phyloP scores from a whole-genome alignment of 2,888 invertebrate genomes.

The Eupithecia pulchellata region DNA sequence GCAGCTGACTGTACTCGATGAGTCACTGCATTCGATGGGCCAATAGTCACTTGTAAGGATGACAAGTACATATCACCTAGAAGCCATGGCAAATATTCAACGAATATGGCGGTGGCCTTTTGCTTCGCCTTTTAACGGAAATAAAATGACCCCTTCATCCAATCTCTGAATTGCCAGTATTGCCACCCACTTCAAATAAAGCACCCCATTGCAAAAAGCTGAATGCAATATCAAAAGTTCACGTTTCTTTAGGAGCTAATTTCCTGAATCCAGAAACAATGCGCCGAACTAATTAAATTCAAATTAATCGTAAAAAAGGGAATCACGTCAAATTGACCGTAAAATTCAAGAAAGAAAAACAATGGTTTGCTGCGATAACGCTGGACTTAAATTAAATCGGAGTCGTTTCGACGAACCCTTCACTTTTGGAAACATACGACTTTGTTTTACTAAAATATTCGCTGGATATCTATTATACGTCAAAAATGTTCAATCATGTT shows the following conservation, averaged over 20 bases:
- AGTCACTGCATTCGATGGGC: not conserved
- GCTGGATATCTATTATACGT: not conserved
- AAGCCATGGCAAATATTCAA: not conserved
- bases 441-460: constrained; percentile 11
- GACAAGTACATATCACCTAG: not conserved
- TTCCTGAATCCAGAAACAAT: constrained; percentile 57
- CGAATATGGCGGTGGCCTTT: not conserved
- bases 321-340: constrained; percentile 84
- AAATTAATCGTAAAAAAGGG: constrained; percentile 80
- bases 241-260: constrained; percentile 30
- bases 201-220: constrained; percentile 12
- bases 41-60: not conserved
- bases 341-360: constrained; percentile 84
- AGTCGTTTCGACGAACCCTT: constrained; percentile 82
- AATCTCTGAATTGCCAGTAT: not conserved
- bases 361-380: constrained; percentile 81
- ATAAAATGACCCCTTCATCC: not conserved
- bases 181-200: constrained; percentile 2
- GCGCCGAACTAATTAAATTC: constrained; percentile 80
- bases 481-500: not conserved
- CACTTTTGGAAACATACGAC: constrained; percentile 63
- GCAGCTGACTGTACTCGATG: not conserved
- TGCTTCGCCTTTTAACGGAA: not conserved
- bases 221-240: constrained; percentile 21
- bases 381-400: constrained; percentile 83